Conservation (phyloP, 2,113 vertebrate genomes). For the Peucedramus taeniatus region DNA sequence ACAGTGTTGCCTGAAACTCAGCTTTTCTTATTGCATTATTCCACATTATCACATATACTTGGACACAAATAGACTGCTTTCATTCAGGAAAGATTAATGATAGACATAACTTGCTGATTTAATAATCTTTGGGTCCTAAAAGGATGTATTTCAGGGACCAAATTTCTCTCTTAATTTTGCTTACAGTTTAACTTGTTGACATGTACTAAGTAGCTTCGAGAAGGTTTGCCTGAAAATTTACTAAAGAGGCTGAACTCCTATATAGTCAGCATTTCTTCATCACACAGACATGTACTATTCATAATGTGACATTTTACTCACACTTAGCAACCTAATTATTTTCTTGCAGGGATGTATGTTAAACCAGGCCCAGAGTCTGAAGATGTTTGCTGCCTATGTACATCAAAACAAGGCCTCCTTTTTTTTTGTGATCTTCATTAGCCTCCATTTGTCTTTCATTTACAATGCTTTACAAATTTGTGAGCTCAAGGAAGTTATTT, state of each 20-base stretch:
- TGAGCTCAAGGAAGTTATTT: neutral
- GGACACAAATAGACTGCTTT: neutral
- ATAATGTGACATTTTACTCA: conserved; percentile 65
- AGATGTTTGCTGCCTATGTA: conserved; percentile 22
- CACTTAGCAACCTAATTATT: conserved; percentile 63
- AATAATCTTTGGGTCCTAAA: conserved; percentile 33
- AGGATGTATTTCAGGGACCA: conserved; percentile 32
- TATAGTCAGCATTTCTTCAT: conserved; percentile 65
- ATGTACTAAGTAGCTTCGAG: conserved; percentile 55
- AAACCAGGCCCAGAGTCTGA: conserved; percentile 29
- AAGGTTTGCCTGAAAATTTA: conserved; percentile 51
- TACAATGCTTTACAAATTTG: conserved; percentile 5
- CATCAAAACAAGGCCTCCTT: conserved; percentile 18
- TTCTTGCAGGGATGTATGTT: conserved; percentile 57
- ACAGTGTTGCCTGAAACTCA: neutral
- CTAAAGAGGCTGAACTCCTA: conserved; percentile 55
- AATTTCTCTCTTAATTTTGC: conserved; percentile 37
- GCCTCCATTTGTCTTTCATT: conserved; percentile 23
- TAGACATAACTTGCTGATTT: neutral
- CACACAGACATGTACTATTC: conserved; percentile 32
- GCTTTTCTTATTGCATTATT: neutral
- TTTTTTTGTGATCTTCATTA: neutral
- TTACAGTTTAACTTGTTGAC: conserved; percentile 55
- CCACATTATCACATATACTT: neutral
- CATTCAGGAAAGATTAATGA: neutral